Evolutionary conservation across 2,113 vertebrate species (phyloP), one percentile per base, ranked within the genome.

Genomic region (Chlorodrepanis virens): DNA sequence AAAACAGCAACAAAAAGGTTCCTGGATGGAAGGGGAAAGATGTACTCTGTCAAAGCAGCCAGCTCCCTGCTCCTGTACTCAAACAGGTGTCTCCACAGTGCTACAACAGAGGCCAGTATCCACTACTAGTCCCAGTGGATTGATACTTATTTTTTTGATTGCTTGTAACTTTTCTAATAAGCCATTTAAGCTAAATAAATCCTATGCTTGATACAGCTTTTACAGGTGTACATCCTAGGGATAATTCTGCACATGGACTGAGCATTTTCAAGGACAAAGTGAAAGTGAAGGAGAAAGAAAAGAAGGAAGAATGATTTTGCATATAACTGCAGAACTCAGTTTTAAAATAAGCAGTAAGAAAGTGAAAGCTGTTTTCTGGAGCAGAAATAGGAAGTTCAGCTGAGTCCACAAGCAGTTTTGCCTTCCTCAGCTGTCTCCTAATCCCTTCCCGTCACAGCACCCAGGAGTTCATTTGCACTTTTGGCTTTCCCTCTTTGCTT

Each of bases 361-460:
- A 50, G 53, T 9, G 39, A 87, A 84, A 69, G 35, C 64, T 67
- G 33, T 81, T 81, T 83, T 78, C 87, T 83, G n/a, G 92, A 78
- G 72, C 83, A 89, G 82, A 83, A 88, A 86, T 57, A 7, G 9
- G 72, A 95, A 95, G 80, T 77, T 89, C 86, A 84, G 72, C 77
- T 68, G 47, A 86, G 76, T 81, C 64, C 76, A 91, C 39, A n/a
- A 2, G 24, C 52, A 78, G 44, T 89, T 93, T 78, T 95, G 78
- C 54, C 33, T 71, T 63, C 35, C 85, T 94, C 82, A 89, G 90
- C 83, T 12, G 2, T 93, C 83, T 86, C 60, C 83, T 89, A 89
- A 94, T 68, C 75, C 39, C 19, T 71, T 82, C 39, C 39, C 76
- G 67, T 70, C 56, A 90, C 35, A 52, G 87, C 29, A 89, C 19